Base-by-base conservation (phyloP, 2,888 invertebrate genomes). In the Drosophila koepferae region DNA sequence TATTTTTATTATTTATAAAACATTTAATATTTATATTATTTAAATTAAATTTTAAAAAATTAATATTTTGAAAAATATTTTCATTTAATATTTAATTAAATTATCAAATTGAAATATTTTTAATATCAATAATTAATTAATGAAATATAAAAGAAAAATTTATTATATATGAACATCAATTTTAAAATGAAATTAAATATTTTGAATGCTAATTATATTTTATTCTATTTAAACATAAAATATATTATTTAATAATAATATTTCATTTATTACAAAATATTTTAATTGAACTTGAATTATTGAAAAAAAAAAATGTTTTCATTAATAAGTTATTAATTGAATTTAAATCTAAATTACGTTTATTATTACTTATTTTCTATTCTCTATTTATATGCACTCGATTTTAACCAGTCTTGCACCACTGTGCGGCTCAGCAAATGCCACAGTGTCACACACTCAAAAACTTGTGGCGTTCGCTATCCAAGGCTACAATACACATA, bases 371-470 rank as follows among this genome's bases (percentile, higher is more conserved):
- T 4, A 28, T 28, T 28, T 28, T 28, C 6, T 6, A 2, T 28
- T 5, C 28, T 2, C 20, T 20, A 1, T 20, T 36, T 3, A 48
- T 48, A 48, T 31, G 10, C 9, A 2, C 23, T 36, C 2, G 2
- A 20, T 46, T 59, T 2, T 2, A 1, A 12, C n/a, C n/a, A 10
- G 10, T 56, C 40, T 63, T 7, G 38, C n/a, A 23, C 78, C 87
- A 84, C 69, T 72, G 87, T 87, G 67, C 77, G 44, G 23, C 51
- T 23, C 34, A 62, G 63, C 44, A 14, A 55, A 68, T 60, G 68
- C 82, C 72, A 82, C 82, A 86, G 72, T 74, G 72, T 77, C 72
- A 67, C 66, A 79, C 67, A 59, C 63, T 54, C 67, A 59, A 62
- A 81, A 79, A 78, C 78, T 77, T 78, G 72, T 71, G 71, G 66